A percentile compares a stretch with the other conserved stretches of the same genome.
Evolutionary conservation across 2,113 vertebrate genomes (phyloP).

Genomic region (Salvator merianae): DNA sequence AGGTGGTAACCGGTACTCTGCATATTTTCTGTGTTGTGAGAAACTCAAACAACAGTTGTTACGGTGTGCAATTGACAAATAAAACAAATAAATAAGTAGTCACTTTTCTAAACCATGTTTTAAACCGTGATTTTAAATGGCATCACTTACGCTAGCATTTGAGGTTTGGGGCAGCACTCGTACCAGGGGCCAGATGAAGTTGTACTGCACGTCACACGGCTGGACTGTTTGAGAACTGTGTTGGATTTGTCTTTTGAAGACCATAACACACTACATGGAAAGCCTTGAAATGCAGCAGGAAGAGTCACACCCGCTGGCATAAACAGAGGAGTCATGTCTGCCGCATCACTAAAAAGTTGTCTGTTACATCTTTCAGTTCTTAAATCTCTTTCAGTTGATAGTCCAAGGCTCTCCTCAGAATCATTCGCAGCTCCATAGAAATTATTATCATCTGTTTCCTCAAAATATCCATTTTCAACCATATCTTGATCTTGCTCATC

Average conservation of each 20-base stretch:
- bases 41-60: too few relatives aligned
- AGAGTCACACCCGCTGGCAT: conserved; percentile 79
- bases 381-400: conserved; percentile 59
- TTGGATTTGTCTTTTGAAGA: conserved; percentile 75
- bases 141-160: conserved; percentile 91
- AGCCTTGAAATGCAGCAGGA: conserved; percentile 76
- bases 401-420: conserved; percentile 49
- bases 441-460: conserved; percentile 82
- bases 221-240: conserved; percentile 78
- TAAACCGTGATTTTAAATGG: conserved; percentile 26
- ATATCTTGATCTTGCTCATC: conserved; percentile 86
- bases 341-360: conserved; percentile 61
- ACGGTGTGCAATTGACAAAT: too few relatives aligned
- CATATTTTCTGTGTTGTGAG: too few relatives aligned
- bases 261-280: conserved; percentile 74
- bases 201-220: conserved; percentile 67
- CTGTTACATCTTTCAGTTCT: conserved; percentile 67
- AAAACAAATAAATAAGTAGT: too few relatives aligned
- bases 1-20: too few relatives aligned
- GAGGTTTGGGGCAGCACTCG: conserved; percentile 85
- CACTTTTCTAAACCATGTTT: background rate
- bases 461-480: conserved; percentile 96
- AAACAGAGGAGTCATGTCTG: conserved; percentile 71
- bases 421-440: conserved; percentile 76
- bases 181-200: conserved; percentile 84